Evolutionary conservation across 2,797 vertebrate species (phyloP), one percentile per base, ranked within the genome.

Genomic region (Chrysolophus pictus): DNA sequence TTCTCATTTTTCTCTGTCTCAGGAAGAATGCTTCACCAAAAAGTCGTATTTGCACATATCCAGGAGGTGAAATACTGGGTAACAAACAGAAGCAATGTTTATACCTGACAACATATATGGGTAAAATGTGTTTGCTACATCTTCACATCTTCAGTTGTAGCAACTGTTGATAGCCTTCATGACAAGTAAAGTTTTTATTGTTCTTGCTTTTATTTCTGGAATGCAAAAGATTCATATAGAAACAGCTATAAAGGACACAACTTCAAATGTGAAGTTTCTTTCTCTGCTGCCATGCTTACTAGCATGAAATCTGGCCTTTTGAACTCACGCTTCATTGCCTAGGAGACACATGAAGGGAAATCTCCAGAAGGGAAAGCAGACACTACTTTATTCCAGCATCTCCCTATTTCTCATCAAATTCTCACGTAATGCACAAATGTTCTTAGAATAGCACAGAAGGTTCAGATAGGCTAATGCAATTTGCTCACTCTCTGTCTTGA

Each of bases 1-100:
- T 81, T 87, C 71, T 91, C 63, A 76, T 35, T 94, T 92, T 93
- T 93, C 60, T 90, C 37, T 85, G 42, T 89, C 46, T 85, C 62
- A 65, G n/a, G n/a, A 91, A 90, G 64, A 91, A 58, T 8, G 8
- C 71, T 83, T 81, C 59, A 78, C 39, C 29, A 72, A 70, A 75
- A 84, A 80, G 29, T 59, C 24, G 9, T 75, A 74, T 74, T 62
- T 90, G 8, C 68, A 73, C 12, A 6, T n/a, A 79, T 56, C 49
- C n/a, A 63, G 18, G 47, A 39, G 17, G 64, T 29, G 78, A 89
- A 74, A 41, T 47, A 84, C 4, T 2, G 2, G 21, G 33, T 62
- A 85, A 70, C 39, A 84, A 92, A 46, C 2, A 82, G 69, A 77
- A 85, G 12, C 42, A 75, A 14, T 39, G 5, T 63, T 91, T 69